These are phyloP conservation scores for Muscicapa comitata DNA, from an alignment of 2,797 vertebrate genomes.

Conservation along the genomic window DNA sequence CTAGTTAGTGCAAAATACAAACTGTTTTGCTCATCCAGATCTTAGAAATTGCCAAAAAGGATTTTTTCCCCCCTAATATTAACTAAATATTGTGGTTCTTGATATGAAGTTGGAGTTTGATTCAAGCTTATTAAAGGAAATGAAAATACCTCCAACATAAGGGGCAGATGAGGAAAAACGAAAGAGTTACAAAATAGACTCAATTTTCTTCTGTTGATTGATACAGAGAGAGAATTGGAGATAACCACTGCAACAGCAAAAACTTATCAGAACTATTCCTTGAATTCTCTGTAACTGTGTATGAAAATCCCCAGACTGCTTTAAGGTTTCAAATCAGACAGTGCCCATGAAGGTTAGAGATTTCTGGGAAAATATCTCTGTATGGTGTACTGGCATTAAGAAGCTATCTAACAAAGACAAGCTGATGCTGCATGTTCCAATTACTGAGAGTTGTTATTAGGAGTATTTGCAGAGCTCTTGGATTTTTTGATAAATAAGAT, in stretches of 20 bases:
- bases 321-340: slow-evolving; percentile 44
- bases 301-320: slow-evolving; percentile 26
- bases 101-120: background rate
- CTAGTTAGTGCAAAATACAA: background rate
- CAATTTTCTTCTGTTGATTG: slow-evolving; percentile 17
- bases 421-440: slow-evolving; percentile 38
- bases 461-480: background rate
- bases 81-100: background rate
- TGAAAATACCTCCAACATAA: background rate
- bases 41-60: background rate
- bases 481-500: slow-evolving; percentile 46
- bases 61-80: background rate
- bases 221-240: slow-evolving; percentile 2
- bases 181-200: background rate
- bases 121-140: background rate
- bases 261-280: slow-evolving; percentile 6
- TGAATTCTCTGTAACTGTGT: background rate
- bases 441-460: slow-evolving; percentile 38
- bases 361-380: slow-evolving; percentile 28
- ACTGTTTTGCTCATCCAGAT: background rate
- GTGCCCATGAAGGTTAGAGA: background rate
- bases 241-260: background rate
- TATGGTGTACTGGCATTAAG: background rate
- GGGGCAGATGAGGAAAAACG: background rate
- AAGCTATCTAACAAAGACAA: slow-evolving; percentile 29